Evolutionary conservation across 53 echinoderm and acorn worm genomes (phyloP).

Genomic region (Hippasteria phrygiana): DNA sequence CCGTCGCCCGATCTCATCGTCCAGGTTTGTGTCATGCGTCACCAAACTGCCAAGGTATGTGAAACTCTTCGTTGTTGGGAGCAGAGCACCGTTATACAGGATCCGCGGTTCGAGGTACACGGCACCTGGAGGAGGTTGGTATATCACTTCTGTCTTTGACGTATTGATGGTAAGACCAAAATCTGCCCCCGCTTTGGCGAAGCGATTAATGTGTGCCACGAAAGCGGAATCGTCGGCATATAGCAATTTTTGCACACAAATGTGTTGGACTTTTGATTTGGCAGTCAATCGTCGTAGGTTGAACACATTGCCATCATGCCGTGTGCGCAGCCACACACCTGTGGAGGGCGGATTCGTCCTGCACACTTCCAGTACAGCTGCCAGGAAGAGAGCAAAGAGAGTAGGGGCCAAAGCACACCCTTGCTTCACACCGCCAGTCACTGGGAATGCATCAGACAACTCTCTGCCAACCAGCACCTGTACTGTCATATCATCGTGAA

Average conservation of each 20-base stretch:
- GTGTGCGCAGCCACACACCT: neutral
- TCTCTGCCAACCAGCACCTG: neutral
- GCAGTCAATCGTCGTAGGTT: neutral
- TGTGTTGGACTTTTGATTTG: neutral
- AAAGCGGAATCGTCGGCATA: conserved; percentile 70
- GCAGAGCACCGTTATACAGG: too few species aligned
- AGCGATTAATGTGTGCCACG: conserved; percentile 39
- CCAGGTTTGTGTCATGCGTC: too few species aligned
- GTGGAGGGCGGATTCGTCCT: neutral
- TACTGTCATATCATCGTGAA: neutral
- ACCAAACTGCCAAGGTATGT: too few species aligned
- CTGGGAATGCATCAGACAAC: neutral
- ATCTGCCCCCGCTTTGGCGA: conserved; percentile 60
- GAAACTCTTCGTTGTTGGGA: too few species aligned
- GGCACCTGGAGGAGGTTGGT: neutral
- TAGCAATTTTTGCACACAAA: conserved; percentile 47
- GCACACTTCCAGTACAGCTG: neutral
- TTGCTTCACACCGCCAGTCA: neutral
- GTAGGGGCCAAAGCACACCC: neutral
- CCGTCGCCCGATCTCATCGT: too few species aligned
- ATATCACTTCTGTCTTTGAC: conserved; percentile 56
- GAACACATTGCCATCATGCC: neutral
- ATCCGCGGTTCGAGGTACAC: too few species aligned
- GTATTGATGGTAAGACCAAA: conserved; percentile 74
- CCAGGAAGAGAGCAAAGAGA: neutral